phyloP scores from a whole-genome alignment of 2,797 vertebrate genomes.

The Lacerta bilineata region DNA sequence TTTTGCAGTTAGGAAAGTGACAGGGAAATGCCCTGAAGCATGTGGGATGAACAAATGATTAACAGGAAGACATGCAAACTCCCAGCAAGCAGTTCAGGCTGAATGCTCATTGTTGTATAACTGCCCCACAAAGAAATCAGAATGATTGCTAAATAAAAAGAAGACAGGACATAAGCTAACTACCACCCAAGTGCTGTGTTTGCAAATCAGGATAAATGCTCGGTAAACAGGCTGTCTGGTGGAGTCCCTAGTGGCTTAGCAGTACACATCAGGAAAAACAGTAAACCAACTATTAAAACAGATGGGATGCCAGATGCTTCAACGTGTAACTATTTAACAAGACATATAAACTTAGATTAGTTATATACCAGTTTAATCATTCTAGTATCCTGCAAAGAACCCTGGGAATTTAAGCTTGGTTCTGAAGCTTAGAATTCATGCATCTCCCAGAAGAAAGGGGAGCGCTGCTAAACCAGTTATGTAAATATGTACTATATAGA shows the following conservation, averaged over 20 bases:
- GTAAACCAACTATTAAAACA: not conserved
- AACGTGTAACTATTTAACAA: not conserved
- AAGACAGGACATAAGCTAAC: no score
- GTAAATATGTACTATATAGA: not conserved
- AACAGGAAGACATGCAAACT: no score
- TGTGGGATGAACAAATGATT: no score
- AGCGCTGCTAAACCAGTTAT: not conserved
- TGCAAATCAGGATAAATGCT: no score
- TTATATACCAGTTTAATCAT: not conserved
- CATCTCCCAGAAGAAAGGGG: not conserved
- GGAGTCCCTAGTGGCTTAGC: not conserved
- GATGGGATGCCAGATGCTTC: not conserved
- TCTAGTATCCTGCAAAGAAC: not conserved
- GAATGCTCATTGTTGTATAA: no score
- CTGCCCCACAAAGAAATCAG: no score
- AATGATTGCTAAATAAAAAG: no score
- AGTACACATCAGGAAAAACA: not conserved
- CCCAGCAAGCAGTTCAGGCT: no score
- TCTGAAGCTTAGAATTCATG: not conserved
- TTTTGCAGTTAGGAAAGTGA: no score
- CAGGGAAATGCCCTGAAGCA: no score
- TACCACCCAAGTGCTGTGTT: no score
- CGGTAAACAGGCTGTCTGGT: no score
- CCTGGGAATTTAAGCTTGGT: not conserved
- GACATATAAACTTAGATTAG: not conserved